Evolutionary conservation across 2,888 invertebrate species (phyloP), one percentile per base, ranked within the genome.

Genomic region (Apoda limacodes): DNA sequence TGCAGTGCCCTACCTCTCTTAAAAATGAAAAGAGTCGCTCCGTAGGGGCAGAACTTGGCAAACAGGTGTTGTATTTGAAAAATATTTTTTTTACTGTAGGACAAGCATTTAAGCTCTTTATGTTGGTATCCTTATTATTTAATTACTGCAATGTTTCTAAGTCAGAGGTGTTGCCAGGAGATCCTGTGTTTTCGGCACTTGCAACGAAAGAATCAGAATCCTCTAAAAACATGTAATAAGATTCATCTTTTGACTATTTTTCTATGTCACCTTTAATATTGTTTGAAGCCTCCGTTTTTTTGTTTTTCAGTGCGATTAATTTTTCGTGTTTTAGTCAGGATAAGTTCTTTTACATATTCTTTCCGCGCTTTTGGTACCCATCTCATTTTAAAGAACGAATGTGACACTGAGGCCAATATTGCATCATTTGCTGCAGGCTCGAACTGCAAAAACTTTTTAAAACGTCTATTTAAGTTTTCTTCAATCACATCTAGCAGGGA

Each of bases 1-100:
- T n/a, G n/a, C n/a, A n/a, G n/a, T n/a, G n/a, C n/a, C n/a, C n/a
- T n/a, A n/a, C n/a, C n/a, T n/a, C n/a, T n/a, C n/a, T n/a, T n/a
- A n/a, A n/a, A 31, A 34, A 42, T 6, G 40, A 45, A 34, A 45
- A 42, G 21, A 41, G 40, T 40, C 35, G 30, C 32, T 42, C 37
- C 13, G 38, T 36, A 36, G 41, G 43, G 28, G 39, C 43, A 35
- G 43, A n/a, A n/a, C n/a, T n/a, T n/a, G n/a, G n/a, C n/a, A n/a
- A n/a, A n/a, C n/a, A n/a, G n/a, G n/a, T n/a, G n/a, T n/a, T n/a
- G n/a, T n/a, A n/a, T n/a, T n/a, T n/a, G n/a, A n/a, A n/a, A n/a
- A n/a, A n/a, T n/a, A 41, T 28, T 35, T 35, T 39, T 34, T 39
- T 37, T 34, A 39, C 30, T 34, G 34, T 37, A 25, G 39, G 39